Percentiles rank a stretch among this genome's conserved stretches.
Evolutionary conservation across 1,140 invertebrate species (phyloP).

Genomic region (Saccostrea cuccullata): DNA sequence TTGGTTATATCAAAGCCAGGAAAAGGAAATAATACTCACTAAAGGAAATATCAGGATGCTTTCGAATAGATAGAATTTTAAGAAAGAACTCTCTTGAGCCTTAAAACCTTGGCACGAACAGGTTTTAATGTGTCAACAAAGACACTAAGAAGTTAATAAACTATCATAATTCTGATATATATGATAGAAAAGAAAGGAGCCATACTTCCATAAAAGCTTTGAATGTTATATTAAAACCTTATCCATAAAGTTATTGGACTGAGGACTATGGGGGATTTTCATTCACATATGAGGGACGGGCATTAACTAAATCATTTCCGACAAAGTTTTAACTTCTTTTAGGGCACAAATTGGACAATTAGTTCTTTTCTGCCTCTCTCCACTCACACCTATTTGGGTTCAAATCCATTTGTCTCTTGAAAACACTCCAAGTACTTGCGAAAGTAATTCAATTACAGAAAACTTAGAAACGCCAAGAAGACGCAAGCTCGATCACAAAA

Average conservation of each 20-base stretch:
- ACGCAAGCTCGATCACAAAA: constrained; percentile 42
- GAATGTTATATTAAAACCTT: background rate
- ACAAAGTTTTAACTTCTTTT: constrained; percentile 17
- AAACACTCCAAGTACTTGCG: constrained; percentile 41
- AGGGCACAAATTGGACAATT: background rate
- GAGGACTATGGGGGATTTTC: background rate
- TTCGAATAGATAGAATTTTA: background rate
- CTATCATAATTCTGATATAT: constrained; percentile 19
- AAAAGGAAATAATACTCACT: background rate
- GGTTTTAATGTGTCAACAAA: background rate
- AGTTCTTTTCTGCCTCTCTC: background rate
- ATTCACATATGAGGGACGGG: background rate
- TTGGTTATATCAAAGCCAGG: constrained; percentile 23
- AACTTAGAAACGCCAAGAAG: constrained; percentile 42
- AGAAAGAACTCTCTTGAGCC: background rate
- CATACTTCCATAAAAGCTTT: background rate
- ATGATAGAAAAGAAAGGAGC: background rate
- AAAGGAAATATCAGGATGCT: background rate
- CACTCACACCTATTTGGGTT: constrained; percentile 10
- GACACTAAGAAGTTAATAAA: constrained; percentile 4
- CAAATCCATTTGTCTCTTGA: constrained; percentile 31
- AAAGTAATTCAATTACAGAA: constrained; percentile 47
- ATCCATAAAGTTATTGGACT: background rate
- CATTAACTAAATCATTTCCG: constrained; percentile 3
- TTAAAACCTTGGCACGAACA: background rate